Evolutionary conservation across 1,140 invertebrate species (phyloP).

Genomic region (Drosophila mauritiana): DNA sequence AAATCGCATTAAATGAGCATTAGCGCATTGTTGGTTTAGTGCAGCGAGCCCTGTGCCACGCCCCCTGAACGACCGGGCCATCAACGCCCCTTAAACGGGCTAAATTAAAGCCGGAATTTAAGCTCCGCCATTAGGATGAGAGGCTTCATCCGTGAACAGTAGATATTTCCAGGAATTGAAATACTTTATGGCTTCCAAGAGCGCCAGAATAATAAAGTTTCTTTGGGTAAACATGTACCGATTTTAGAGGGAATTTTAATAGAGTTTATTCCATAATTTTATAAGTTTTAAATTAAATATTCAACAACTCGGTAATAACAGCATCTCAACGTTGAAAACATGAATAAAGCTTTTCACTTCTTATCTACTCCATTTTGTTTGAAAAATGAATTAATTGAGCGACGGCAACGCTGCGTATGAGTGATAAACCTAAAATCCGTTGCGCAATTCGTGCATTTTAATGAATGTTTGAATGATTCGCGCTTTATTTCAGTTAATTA

Average conservation of each 20-base stretch:
- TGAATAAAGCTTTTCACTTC: no score
- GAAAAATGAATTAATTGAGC: background rate
- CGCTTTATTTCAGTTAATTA: background rate
- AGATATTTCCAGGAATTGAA: background rate
- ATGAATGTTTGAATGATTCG: background rate
- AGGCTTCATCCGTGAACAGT: background rate
- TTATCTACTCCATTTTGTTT: no score
- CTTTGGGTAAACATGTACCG: background rate
- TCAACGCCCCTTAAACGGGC: background rate
- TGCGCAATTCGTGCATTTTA: background rate
- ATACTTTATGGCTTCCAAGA: constrained; percentile 1
- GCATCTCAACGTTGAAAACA: no score
- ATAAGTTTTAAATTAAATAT: background rate
- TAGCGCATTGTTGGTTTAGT: constrained; percentile 75
- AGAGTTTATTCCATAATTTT: no score
- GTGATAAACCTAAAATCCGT: background rate
- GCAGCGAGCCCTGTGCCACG: constrained; percentile 9
- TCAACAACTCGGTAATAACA: background rate
- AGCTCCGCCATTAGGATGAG: constrained; percentile 26
- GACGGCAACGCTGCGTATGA: background rate
- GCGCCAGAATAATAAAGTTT: constrained; percentile 1
- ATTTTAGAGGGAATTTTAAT: no score
- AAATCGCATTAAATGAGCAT: constrained; percentile 82
- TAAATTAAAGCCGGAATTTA: constrained; percentile 42
- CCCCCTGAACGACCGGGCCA: background rate